Evolutionary conservation across 2,113 vertebrate genomes (phyloP).

Genomic region (Eubucco bourcierii): DNA sequence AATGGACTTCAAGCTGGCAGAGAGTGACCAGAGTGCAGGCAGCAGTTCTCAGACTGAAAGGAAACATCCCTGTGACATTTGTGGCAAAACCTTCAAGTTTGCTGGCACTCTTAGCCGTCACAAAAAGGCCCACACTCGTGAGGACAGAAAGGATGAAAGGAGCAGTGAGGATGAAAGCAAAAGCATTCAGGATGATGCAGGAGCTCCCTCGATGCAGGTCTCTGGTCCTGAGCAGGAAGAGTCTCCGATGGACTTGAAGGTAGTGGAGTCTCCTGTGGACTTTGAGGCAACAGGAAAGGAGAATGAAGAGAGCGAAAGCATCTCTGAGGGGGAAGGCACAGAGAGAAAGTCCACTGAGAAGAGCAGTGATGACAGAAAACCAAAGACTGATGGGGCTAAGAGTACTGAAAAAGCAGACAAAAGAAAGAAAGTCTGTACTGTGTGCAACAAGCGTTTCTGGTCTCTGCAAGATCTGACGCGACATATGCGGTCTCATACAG

Average conservation of each 20-base stretch:
- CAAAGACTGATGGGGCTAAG: slow-evolving; percentile 80
- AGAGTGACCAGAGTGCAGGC: slow-evolving; percentile 53
- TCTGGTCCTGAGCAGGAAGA: slow-evolving; percentile 55
- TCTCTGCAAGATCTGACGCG: slow-evolving; percentile 97
- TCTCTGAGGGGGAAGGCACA: slow-evolving; percentile 80
- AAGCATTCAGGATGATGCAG: slow-evolving; percentile 29
- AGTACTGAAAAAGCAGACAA: slow-evolving; percentile 87
- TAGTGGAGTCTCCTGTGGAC: slow-evolving; percentile 55
- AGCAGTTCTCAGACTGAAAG: slow-evolving; percentile 76
- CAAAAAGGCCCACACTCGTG: slow-evolving; percentile 84
- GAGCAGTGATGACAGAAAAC: slow-evolving; percentile 84
- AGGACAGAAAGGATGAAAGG: slow-evolving; percentile 71
- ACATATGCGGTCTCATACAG: slow-evolving; percentile 98
- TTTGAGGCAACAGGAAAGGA: slow-evolving; percentile 67
- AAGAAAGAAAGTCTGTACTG: slow-evolving; percentile 95
- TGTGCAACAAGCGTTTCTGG: slow-evolving; percentile 97
- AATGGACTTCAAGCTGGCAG: slow-evolving; percentile 92
- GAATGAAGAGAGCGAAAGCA: slow-evolving; percentile 76
- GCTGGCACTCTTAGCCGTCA: slow-evolving; percentile 91
- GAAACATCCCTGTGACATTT: slow-evolving; percentile 85
- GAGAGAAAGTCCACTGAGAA: slow-evolving; percentile 80
- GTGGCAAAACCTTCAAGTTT: slow-evolving; percentile 93
- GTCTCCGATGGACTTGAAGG: slow-evolving; percentile 63
- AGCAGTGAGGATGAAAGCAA: slow-evolving; percentile 54
- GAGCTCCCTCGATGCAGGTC: slow-evolving; percentile 37